A percentile compares a stretch with the other conserved stretches of the same genome.
phyloP scores from a whole-genome alignment of 2,888 invertebrate genomes.

The Patella caerulea region DNA sequence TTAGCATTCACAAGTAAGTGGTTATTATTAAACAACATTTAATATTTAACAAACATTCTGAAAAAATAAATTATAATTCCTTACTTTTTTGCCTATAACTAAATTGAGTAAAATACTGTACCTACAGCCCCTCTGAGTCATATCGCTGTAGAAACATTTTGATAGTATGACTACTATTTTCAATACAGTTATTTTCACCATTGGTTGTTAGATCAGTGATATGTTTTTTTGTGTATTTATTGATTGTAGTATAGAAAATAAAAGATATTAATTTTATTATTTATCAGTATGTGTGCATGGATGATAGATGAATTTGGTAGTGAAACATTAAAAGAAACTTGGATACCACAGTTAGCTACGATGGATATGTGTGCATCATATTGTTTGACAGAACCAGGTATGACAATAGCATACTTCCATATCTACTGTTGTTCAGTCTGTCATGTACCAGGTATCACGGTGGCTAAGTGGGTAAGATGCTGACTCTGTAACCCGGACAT shows the following conservation, averaged over 20 bases:
- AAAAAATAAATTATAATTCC: neutral
- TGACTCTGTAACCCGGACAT: no score
- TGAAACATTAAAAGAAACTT: conserved; percentile 70
- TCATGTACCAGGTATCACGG: no score
- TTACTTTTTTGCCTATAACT: neutral
- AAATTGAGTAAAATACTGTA: neutral
- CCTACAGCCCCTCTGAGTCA: no score
- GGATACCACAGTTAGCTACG: conserved; percentile 73
- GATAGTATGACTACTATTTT: no score
- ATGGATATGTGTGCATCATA: conserved; percentile 75
- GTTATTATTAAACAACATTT: no score
- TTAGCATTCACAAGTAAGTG: conserved; percentile 76
- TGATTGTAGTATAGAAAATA: neutral
- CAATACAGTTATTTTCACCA: no score
- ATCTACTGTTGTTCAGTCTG: no score
- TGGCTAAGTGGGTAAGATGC: no score
- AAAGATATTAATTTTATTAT: neutral
- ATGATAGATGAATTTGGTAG: conserved; percentile 76
- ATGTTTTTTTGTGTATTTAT: neutral
- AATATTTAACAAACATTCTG: no score
- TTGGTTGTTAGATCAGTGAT: no score
- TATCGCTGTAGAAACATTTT: no score
- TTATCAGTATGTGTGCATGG: conserved; percentile 74
- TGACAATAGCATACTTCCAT: neutral
- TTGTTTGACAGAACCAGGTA: conserved; percentile 76